Evolutionary conservation across 2,888 invertebrate species (phyloP), one percentile per base, ranked within the genome.

Genomic region (Lobophora halterata): DNA sequence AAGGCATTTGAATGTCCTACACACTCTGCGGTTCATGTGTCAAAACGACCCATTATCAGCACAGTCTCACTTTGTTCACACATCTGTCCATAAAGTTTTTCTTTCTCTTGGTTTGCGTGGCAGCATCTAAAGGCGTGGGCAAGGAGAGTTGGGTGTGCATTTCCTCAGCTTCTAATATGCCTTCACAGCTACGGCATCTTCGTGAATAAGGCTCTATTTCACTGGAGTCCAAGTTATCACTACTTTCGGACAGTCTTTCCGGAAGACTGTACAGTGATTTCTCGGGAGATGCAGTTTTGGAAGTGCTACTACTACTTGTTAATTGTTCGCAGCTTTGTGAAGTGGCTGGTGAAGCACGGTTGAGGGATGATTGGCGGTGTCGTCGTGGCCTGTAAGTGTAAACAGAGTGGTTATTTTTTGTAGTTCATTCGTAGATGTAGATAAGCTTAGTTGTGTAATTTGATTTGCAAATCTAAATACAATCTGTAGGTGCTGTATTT

Each of bases 41-140:
- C 40, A 54, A 51, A 52, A 41, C 43, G 57, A 61, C 60, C 59
- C 54, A 62, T 58, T 56, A 91, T 93, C 72, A 94, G 89, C 85
- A 85, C 66, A 93, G 92, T 88, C 93, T 91, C 79, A 94, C 92
- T 91, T 94, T 94, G 83, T 93, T 93, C 59, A 94, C 93, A 80
- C 93, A 94, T 75, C 92, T 89, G 89, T 95, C 95, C 91, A 95
- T 93, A 75, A 95, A 95, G 78, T 94, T 95, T 71, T 92, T 91
- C 76, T 92, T 92, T 65, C 91, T 88, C 73, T 93, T 92, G 4
- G 88, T 89, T 61, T 90, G 90, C 32, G 87, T 88, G 52, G 85
- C 71, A 56, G 89, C 88, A 56, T 90, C 89, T 65, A 89, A 77
- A 57, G 89, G 89, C 64, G 90, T 73, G 61, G 89, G 89, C 61